A percentile compares a stretch with the other conserved stretches of the same genome.
Conservation (phyloP, 2,797 vertebrate genomes). For the Vultur gryphus region DNA sequence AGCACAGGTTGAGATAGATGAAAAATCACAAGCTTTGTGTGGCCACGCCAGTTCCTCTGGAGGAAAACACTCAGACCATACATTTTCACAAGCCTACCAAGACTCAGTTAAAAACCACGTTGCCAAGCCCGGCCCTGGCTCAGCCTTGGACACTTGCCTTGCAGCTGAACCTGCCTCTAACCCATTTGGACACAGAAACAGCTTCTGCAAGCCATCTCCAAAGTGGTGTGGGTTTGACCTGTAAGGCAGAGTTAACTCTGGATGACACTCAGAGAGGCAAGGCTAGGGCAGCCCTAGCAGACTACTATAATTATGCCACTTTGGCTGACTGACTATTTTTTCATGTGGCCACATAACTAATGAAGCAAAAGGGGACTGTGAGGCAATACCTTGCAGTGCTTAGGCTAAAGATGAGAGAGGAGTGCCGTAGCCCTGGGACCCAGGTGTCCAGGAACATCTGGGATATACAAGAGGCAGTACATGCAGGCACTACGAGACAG, state of each 20-base stretch:
- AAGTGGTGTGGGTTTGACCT: not conserved
- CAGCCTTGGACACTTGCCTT: not conserved
- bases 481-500: not conserved
- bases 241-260: not conserved
- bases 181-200: not conserved
- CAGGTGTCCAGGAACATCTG: not conserved
- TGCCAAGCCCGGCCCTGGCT: not conserved
- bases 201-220: not conserved
- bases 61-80: not conserved
- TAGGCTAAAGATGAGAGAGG: not conserved
- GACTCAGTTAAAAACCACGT: not conserved
- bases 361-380: not conserved
- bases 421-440: not conserved
- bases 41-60: not conserved
- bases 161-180: not conserved
- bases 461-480: not conserved
- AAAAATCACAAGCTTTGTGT: not conserved
- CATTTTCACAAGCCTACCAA: not conserved
- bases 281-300: not conserved
- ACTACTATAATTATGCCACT: not conserved
- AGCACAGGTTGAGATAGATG: accelerated
- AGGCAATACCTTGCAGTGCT: not conserved
- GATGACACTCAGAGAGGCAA: not conserved
- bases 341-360: not conserved
- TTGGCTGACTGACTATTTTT: not conserved